Evolutionary conservation across 2,113 vertebrate species (phyloP).

Genomic region (Crypturellus undulatus): DNA sequence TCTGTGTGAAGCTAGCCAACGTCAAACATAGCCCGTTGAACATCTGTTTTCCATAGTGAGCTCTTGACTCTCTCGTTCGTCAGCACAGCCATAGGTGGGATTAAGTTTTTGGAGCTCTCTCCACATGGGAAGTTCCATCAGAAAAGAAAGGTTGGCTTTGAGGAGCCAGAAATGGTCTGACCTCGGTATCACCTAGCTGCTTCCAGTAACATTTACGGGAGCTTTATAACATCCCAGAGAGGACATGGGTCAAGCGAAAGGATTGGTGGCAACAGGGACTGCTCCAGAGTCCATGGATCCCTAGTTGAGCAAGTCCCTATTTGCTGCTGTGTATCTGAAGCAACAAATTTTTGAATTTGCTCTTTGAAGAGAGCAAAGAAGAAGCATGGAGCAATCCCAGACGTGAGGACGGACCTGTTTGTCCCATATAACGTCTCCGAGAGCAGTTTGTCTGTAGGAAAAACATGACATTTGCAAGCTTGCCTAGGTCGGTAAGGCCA

Average conservation of each 20-base stretch:
- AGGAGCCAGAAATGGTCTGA: background rate
- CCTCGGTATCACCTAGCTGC: rapidly evolving
- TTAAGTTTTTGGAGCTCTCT: rapidly evolving
- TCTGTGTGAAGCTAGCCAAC: background rate
- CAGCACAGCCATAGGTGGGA: rapidly evolving
- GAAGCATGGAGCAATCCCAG: background rate
- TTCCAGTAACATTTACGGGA: background rate
- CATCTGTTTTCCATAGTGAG: background rate
- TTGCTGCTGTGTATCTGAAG: background rate
- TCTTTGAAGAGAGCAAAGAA: background rate
- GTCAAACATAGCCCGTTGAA: background rate
- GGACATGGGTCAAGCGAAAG: background rate
- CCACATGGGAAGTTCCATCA: rapidly evolving
- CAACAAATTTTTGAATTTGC: no score
- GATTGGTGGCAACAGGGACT: background rate
- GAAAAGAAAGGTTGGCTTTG: background rate
- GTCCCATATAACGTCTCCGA: background rate
- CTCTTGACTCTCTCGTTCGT: no score
- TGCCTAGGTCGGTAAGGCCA: background rate
- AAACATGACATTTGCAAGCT: background rate
- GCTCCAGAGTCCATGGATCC: no score
- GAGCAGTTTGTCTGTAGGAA: background rate
- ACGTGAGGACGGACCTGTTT: background rate
- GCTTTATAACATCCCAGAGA: background rate
- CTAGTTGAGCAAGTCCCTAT: rapidly evolving